phyloP scores from a whole-genome alignment of 2,888 invertebrate species.

The Diloba caeruleocephala region DNA sequence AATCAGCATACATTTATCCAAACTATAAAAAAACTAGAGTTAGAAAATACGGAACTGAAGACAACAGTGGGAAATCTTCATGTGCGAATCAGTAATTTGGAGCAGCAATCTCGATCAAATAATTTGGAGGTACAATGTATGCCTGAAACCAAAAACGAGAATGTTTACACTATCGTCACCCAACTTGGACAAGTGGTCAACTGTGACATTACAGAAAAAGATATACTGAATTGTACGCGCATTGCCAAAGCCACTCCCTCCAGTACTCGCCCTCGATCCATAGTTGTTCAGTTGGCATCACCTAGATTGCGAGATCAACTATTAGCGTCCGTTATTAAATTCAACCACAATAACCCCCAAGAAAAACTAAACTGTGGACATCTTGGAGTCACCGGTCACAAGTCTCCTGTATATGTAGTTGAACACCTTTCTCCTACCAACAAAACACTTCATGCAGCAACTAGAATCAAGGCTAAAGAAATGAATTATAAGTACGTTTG shows the following conservation, averaged over 20 bases:
- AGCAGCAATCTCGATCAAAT: conserved; percentile 9
- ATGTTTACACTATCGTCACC: conserved; percentile 4
- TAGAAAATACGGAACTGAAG: background rate
- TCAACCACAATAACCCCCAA: background rate
- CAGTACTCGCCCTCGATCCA: conserved; percentile 4
- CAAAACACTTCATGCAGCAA: conserved; percentile 12
- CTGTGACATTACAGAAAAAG: conserved; percentile 7
- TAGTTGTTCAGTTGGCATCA: conserved; percentile 9
- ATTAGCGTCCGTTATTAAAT: conserved; percentile 4
- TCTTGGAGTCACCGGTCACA: conserved; percentile 1
- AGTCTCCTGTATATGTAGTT: conserved; percentile 4
- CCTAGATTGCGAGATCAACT: conserved; percentile 7
- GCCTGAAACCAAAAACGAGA: conserved; percentile 10
- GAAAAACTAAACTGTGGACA: conserved; percentile 6
- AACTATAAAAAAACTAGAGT: background rate
- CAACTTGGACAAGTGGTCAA: conserved; percentile 1
- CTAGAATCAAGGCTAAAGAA: conserved; percentile 13
- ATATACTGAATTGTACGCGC: conserved; percentile 7
- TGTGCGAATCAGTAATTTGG: background rate
- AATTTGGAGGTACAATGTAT: conserved; percentile 14
- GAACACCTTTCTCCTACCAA: conserved; percentile 14
- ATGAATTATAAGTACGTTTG: conserved; percentile 13
- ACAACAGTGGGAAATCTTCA: background rate
- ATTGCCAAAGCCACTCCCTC: conserved; percentile 6
- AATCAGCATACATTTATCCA: background rate